Evolutionary conservation across 1,140 invertebrate genomes (phyloP).

Genomic region (Lepidurus apus): DNA sequence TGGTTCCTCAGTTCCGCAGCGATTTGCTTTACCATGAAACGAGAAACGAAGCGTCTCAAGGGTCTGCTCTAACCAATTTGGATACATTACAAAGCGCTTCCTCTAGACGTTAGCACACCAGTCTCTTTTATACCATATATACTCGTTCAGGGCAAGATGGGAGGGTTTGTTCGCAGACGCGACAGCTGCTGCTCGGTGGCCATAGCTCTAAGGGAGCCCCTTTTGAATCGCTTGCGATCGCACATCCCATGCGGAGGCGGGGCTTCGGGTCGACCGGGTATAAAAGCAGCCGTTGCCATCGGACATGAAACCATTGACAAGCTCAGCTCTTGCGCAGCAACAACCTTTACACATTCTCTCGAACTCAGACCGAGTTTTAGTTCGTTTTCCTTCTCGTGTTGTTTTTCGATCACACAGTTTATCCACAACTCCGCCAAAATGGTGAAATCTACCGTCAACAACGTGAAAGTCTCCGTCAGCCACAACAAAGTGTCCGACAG

Average conservation of each 20-base stretch:
- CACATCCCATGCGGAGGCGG: neutral
- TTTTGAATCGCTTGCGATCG: neutral
- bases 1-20: neutral
- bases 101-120: neutral
- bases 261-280: neutral
- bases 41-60: neutral
- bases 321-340: neutral
- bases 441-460: constrained; percentile 5
- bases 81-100: constrained; percentile 18
- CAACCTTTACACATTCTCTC: neutral
- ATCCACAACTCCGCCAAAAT: neutral
- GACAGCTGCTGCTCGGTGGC: neutral
- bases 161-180: neutral
- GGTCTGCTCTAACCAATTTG: neutral
- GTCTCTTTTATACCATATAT: neutral
- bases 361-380: neutral
- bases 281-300: neutral
- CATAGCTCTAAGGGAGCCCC: neutral
- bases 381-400: neutral
- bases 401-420: neutral
- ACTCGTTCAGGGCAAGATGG: neutral
- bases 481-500: neutral
- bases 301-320: neutral
- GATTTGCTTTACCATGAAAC: neutral
- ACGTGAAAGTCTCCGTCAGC: neutral